Percentiles rank a stretch among this genome's conserved stretches.
These are phyloP conservation scores for Aleadryas rufinucha DNA, from an alignment of 2,113 vertebrate genomes.

Conservation along the genomic window DNA sequence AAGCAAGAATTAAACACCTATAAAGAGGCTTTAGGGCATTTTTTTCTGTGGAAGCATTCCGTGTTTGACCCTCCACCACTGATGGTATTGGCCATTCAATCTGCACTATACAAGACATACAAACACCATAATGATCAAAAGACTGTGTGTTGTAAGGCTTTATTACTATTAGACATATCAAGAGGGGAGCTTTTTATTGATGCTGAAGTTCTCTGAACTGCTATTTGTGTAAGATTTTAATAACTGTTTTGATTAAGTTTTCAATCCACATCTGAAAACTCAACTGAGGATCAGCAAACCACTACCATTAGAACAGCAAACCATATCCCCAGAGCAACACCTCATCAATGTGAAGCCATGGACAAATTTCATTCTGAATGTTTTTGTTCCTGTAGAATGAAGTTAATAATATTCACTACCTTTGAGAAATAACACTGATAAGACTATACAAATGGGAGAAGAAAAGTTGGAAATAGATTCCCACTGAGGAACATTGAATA, in stretches of 20 bases:
- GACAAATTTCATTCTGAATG: not conserved
- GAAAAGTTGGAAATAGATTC: not conserved
- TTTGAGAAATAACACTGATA: constrained; percentile 3
- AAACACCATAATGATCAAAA: not conserved
- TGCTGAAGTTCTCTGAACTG: not conserved
- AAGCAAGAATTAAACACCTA: not conserved
- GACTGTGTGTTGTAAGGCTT: not conserved
- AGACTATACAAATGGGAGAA: not conserved
- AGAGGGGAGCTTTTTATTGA: not conserved
- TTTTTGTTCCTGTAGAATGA: not conserved
- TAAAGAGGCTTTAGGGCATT: not conserved
- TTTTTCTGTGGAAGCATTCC: not conserved
- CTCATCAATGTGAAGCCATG: not conserved
- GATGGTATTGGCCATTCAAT: not conserved
- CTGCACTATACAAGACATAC: not conserved
- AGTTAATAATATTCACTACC: not conserved
- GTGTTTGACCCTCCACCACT: not conserved
- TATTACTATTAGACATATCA: not conserved
- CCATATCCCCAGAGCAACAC: not conserved
- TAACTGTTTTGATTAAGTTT: not conserved
- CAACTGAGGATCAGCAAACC: not conserved
- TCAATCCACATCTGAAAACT: not conserved
- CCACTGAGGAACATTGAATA: not conserved
- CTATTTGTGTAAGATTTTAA: not conserved
- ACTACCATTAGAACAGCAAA: not conserved